Evolutionary conservation across 2,113 vertebrate species (phyloP).

Genomic region (Rhegmatorhina hoffmannsi): DNA sequence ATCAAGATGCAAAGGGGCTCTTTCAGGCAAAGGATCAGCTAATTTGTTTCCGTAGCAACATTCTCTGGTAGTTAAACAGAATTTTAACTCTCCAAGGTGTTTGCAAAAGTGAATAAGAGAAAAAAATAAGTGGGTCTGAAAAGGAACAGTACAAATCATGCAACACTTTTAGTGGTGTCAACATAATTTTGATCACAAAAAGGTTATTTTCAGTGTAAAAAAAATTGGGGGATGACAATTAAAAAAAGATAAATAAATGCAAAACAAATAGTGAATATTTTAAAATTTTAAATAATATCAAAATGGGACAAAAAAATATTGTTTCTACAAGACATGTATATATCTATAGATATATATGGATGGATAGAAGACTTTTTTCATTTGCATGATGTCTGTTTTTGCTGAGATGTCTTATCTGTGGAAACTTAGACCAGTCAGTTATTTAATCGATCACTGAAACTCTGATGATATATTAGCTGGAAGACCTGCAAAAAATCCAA

Average conservation of each 20-base stretch:
- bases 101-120: background rate
- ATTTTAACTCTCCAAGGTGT: background rate
- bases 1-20: background rate
- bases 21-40: background rate
- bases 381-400: background rate
- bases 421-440: background rate
- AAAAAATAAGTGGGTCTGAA: background rate
- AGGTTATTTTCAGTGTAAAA: background rate
- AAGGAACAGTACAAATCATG: background rate
- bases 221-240: background rate
- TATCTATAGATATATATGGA: background rate
- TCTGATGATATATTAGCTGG: constrained; percentile 27
- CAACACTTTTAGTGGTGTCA: background rate
- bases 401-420: background rate
- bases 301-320: background rate
- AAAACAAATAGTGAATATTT: background rate
- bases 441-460: constrained; percentile 30
- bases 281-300: background rate
- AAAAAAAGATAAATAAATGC: background rate
- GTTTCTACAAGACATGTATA: background rate
- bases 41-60: background rate
- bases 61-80: background rate
- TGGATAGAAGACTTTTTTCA: background rate
- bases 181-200: background rate
- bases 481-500: constrained; percentile 29